Conservation (phyloP, 2,113 vertebrate genomes). For the Sphyrna mokarran region DNA sequence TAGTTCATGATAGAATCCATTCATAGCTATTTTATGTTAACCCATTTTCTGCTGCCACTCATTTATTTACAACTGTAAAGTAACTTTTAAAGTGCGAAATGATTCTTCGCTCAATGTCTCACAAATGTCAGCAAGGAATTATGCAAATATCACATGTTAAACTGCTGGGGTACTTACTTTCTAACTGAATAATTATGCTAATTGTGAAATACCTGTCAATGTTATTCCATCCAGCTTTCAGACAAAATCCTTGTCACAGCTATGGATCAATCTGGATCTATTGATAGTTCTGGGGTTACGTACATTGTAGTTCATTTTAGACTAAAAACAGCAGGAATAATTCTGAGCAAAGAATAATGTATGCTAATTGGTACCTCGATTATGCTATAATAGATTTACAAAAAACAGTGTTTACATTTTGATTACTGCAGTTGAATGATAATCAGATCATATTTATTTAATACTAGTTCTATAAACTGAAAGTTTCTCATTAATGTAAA, state of each 20-base stretch:
- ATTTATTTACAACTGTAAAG: conserved; percentile 2
- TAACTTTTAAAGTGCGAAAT: neutral
- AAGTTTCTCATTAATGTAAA: neutral
- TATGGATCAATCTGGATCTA: neutral
- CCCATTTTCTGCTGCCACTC: neutral
- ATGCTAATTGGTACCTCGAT: conserved; percentile 10
- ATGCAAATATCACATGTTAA: neutral
- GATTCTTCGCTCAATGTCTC: neutral
- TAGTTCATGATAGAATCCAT: too few relatives aligned
- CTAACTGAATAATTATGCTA: conserved; percentile 34
- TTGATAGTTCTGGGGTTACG: neutral
- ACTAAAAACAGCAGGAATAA: conserved; percentile 13
- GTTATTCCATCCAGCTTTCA: neutral
- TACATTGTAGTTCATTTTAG: neutral
- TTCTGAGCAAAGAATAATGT: neutral
- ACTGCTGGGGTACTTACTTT: neutral
- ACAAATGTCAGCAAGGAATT: conserved; percentile 13
- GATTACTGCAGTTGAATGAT: conserved; percentile 1
- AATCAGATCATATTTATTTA: conserved; percentile 33
- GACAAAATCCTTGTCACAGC: neutral
- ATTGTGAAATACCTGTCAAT: conserved; percentile 8
- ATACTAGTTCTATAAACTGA: neutral
- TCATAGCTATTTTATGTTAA: neutral
- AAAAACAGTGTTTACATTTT: conserved; percentile 23
- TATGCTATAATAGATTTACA: conserved; percentile 13